Base-by-base conservation (phyloP, 1,140 invertebrate species). In the Diabrotica undecimpunctata region DNA sequence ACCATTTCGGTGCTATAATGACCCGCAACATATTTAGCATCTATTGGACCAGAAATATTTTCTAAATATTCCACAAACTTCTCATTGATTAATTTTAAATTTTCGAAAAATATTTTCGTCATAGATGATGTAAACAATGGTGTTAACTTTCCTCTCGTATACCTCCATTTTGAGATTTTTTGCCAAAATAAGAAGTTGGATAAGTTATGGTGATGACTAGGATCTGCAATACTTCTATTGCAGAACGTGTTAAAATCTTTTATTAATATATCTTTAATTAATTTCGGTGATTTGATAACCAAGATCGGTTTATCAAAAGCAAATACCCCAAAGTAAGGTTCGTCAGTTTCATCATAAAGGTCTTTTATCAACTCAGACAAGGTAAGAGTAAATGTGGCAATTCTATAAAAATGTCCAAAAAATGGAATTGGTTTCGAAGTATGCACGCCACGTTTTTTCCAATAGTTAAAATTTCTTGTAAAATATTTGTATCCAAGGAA, bases 201-300 rank as follows among this genome's bases (percentile, higher is more conserved):
- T 8, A 61, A 52, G 11, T 66, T 51, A 10, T 64, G 58, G 55
- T 66, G 38, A 11, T 54, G 38, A 41, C 1, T 25, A 4, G 52
- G 37, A 5, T 37, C 51, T 10, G 56, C 37, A n/a, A 56, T 10
- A 39, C 13, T 60, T 7, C 79, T 76, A 66, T 85, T 82, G 11
- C 79, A 73, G 67, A 86, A 86, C 74, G 83, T 71, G 63, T 85
- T 81, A 74, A 84, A 85, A 72, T 86, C 83, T 67, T 81, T 78
- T 25, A 85, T 82, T 55, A 81, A 76, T 25, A 25, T 25, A 25
- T 25, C 25, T 25, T 25, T 25, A 25, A 25, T 25, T 25, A 25
- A 25, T 4, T 86, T 84, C 10, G 81, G 79, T 70, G 84, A 82
- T 62, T 79, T 67, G 0, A 84, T 56, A 55, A 79, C 74, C 35